Evolutionary conservation across 2,113 vertebrate species (phyloP).

Genomic region (Antigone vipio): DNA sequence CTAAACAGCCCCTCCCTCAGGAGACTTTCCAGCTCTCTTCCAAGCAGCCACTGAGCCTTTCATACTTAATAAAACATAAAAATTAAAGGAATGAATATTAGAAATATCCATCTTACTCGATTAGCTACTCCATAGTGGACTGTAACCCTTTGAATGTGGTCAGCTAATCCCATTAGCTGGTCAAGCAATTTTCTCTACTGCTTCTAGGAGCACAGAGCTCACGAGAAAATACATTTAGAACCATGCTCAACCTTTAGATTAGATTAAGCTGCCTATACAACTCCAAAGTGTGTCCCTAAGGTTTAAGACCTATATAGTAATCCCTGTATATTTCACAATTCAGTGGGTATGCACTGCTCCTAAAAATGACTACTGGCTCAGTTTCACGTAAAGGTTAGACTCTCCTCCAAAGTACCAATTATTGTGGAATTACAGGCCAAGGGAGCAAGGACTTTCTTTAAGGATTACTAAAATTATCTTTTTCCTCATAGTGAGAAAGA

Average conservation of each 20-base stretch:
- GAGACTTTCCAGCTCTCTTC: conserved; percentile 10
- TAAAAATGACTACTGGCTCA: neutral
- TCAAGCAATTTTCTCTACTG: conserved; percentile 50
- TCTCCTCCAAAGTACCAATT: neutral
- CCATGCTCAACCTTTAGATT: conserved; percentile 28
- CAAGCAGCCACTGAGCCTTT: conserved; percentile 1
- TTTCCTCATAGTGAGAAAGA: neutral
- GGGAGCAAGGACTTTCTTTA: neutral
- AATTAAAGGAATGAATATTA: conserved; percentile 65
- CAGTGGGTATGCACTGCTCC: neutral
- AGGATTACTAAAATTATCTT: neutral
- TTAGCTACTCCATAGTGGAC: neutral
- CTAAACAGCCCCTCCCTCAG: neutral
- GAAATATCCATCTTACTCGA: conserved; percentile 41
- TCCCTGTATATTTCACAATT: conserved; percentile 17
- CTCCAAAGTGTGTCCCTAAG: conserved; percentile 1
- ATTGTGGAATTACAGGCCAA: neutral
- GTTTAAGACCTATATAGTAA: conserved; percentile 28
- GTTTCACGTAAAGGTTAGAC: conserved; percentile 5
- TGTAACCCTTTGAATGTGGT: conserved; percentile 31
- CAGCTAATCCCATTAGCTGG: conserved; percentile 48
- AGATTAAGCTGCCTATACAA: conserved; percentile 35
- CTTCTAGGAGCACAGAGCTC: conserved; percentile 36
- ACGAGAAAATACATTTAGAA: conserved; percentile 38
- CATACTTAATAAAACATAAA: conserved; percentile 42